Percentiles rank a stretch among this genome's conserved stretches.
Conservation (phyloP, 2,888 invertebrate genomes). For the Drosophila vallismaia region DNA sequence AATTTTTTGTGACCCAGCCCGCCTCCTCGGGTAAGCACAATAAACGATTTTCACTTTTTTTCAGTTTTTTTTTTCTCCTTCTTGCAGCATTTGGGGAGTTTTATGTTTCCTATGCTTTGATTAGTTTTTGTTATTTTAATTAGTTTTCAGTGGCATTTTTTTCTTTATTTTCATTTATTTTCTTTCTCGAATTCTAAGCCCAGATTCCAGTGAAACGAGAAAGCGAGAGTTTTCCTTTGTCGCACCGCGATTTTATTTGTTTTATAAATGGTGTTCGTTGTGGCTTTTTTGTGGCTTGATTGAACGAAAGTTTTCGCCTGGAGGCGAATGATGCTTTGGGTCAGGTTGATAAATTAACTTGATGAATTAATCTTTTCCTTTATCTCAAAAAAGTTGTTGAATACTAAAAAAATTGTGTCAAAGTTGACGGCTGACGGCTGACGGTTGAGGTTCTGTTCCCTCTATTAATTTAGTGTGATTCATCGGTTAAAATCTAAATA, state of each 20-base stretch:
- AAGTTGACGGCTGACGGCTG: neutral
- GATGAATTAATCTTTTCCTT: constrained; percentile 26
- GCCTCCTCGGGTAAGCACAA: constrained; percentile 23
- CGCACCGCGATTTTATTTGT: constrained; percentile 38
- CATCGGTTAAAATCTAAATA: neutral
- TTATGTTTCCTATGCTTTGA: constrained; percentile 57
- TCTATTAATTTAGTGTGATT: neutral
- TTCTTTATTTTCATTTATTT: constrained; percentile 61
- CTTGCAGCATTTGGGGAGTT: constrained; percentile 11
- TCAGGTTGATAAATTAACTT: constrained; percentile 5
- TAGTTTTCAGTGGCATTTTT: constrained; percentile 63
- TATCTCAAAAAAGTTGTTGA: neutral
- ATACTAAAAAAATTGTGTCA: constrained; percentile 11
- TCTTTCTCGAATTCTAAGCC: constrained; percentile 52
- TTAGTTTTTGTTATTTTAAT: constrained; percentile 77
- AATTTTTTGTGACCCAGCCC: constrained; percentile 36
- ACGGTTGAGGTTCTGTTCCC: neutral
- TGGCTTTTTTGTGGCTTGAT: constrained; percentile 24
- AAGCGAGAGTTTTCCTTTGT: constrained; percentile 70
- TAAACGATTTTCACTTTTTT: constrained; percentile 52
- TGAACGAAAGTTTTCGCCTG: constrained; percentile 34
- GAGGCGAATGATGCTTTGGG: constrained; percentile 4
- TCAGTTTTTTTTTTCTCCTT: neutral
- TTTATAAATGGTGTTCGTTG: constrained; percentile 24
- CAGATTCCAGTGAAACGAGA: constrained; percentile 51